Base-by-base conservation (phyloP, 2,888 invertebrate species). In the Penaeus monodon region DNA sequence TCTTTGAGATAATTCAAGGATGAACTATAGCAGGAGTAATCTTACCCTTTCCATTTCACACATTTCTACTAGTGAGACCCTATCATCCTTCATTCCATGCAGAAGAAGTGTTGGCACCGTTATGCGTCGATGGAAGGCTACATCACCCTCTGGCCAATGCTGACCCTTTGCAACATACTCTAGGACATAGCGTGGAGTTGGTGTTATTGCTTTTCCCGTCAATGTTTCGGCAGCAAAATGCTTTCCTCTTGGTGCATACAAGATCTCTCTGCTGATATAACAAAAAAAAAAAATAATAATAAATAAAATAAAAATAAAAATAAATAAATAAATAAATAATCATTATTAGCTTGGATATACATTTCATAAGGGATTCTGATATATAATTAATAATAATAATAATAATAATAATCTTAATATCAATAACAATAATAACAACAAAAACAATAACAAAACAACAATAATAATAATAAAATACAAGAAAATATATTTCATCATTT, bases 121-220 rank as follows among this genome's bases (percentile, higher is more conserved):
- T 85, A 95, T 94, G 92, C 94, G 93, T 90, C 94, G 93, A 92
- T 95, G 95, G 91, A 94, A 95, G 57, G 94, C 93, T 78, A 94
- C 94, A 92, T 95, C 95, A 0, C 95, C 95, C 91, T 95, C 95
- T 2, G 94, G 93, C 95, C 95, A 95, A 85, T 93, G 92, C 93
- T 89, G 89, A 4, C 90, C 90, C 33, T 82, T 81, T 22, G 88
- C 86, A 63, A 88, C 83, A 65, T 89, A 79, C 44, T 88, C 86
- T 66, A 90, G 80, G 20, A 90, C 90, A 74, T 89, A 89, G 22
- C 85, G 66, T 14, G 90, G 90, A 1, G 90, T 90, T 22, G 90
- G 84, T 8, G 88, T 82, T 33, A 88, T 77, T 24, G 84, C 86
- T 20, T 78, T 66, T 29, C 86, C 85, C 8, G 82, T 57, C 24